Evolutionary conservation across 2,113 vertebrate species (phyloP).

Genomic region (Antigone vipio): DNA sequence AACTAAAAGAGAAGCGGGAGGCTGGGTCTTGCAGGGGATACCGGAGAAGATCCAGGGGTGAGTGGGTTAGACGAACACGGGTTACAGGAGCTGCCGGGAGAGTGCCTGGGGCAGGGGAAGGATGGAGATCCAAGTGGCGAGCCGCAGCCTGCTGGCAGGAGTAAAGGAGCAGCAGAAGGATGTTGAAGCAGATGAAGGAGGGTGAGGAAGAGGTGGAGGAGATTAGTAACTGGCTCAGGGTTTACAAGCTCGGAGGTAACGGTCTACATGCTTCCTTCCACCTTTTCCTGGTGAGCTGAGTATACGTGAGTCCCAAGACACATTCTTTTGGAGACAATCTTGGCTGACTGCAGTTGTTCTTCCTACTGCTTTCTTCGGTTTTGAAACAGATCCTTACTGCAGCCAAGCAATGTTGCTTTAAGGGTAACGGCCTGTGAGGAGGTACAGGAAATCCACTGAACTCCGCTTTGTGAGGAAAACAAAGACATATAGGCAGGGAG

Average conservation of each 20-base stretch:
- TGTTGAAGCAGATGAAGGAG: neutral
- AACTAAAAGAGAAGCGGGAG: neutral
- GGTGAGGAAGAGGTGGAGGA: neutral
- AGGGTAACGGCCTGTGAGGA: neutral
- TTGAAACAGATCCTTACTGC: neutral
- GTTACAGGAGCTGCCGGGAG: neutral
- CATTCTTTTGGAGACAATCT: neutral
- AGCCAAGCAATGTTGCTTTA: constrained; percentile 30
- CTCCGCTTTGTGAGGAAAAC: constrained; percentile 56
- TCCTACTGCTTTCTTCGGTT: neutral
- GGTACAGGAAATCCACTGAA: constrained; percentile 58
- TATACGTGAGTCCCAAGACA: neutral
- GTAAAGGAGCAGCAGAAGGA: neutral
- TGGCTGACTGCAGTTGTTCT: neutral
- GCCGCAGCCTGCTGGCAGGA: neutral
- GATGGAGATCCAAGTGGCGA: neutral
- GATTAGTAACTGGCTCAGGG: neutral
- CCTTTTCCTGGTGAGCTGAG: neutral
- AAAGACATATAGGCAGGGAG: constrained; percentile 44
- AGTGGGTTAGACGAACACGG: neutral
- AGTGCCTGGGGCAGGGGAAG: neutral
- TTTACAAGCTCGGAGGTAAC: neutral
- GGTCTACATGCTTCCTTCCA: neutral
- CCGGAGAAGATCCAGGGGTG: neutral
- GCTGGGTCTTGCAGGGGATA: neutral